Evolutionary conservation across 1,140 invertebrate genomes (phyloP), one percentile per base, ranked within the genome.

Genomic region (Trichoplusia ni): DNA sequence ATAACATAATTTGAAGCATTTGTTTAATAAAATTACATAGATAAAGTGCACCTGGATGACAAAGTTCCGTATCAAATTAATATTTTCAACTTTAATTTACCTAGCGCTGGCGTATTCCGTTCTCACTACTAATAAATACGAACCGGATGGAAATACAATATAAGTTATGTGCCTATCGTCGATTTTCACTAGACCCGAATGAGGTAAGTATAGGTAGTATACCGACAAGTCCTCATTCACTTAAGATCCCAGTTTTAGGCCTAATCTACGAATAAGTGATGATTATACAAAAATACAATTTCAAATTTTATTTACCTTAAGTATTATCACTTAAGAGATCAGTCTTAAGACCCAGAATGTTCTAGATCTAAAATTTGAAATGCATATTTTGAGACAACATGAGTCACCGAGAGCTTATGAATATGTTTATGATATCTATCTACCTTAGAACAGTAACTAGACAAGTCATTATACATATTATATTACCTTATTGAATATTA

Each of bases 281-380:
- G 67, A 59, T 61, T 67, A 54, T 64, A 54, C 53, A 67, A 67
- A 65, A 71, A 64, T 65, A 76, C 54, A 68, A 46, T 71, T 76
- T 58, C 66, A 77, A 77, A 73, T 74, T 77, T 71, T 65, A 70
- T 51, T 23, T 44, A 65, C 33, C 49, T 67, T 67, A 72, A 64
- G 49, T 42, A 29, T 58, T 58, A 58, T 44, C 51, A 54, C 51
- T 54, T 54, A 54, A 54, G 51, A 54, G 51, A 51, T 71, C 71
- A 73, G 71, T 73, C 71, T 71, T 66, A 69, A 56, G 44, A 58
- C 23, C 59, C 60, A 58, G 61, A 16, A 40, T 33, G 13, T 23
- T 25, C 64, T 64, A 66, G 69, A 67, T 61, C 54, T 70, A 68
- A 73, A 72, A 75, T 75, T 75, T 75, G 68, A 74, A 70, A 68